Base-by-base conservation (phyloP, 1,140 invertebrate species). In the Anastrepha obliqua region DNA sequence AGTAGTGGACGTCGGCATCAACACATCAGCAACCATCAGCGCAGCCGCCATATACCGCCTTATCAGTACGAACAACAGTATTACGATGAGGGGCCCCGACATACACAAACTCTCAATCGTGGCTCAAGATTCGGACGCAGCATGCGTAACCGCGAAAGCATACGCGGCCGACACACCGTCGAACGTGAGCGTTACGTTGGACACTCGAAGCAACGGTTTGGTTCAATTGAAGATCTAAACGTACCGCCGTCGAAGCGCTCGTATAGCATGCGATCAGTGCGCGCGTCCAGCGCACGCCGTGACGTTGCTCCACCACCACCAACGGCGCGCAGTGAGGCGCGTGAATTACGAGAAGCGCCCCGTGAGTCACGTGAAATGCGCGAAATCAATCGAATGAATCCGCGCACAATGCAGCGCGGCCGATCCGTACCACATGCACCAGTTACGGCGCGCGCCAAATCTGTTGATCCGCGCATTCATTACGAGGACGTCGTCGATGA, bases 71-170 rank as follows among this genome's bases (percentile, higher is more conserved):
- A 90, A 0, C 64, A 67, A 17, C 74, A 62, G 67, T 93, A 92
- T 65, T 90, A 89, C 2, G 91, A 92, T 78, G 91, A 91, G n/a
- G 55, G 59, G 11, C 87, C 88, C 6, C 74, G 86, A 11, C 51
- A 89, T 39, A 87, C 91, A 0, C 91, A 92, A 86, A 90, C 90
- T 0, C 44, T 92, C 4, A 93, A 93, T 85, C 89, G 92, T 2
- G 55, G 95, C 94, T 90, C 94, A 93, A 65, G 96, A 95, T 90
- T 95, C 94, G 92, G 95, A 86, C 90, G 90, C 51, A 89, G 92
- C 3, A 90, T 93, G 62, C 88, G 90, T 6, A 91, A 93, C 55
- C 89, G 91, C 15, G 90, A 92, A 86, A 88, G 92, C 8, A 89
- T 92, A 89, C 89, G 90, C 13, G 93, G 93, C 86, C 91, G 93